phyloP scores from a whole-genome alignment of 2,113 vertebrate genomes.

The Acrocephalus kingi region DNA sequence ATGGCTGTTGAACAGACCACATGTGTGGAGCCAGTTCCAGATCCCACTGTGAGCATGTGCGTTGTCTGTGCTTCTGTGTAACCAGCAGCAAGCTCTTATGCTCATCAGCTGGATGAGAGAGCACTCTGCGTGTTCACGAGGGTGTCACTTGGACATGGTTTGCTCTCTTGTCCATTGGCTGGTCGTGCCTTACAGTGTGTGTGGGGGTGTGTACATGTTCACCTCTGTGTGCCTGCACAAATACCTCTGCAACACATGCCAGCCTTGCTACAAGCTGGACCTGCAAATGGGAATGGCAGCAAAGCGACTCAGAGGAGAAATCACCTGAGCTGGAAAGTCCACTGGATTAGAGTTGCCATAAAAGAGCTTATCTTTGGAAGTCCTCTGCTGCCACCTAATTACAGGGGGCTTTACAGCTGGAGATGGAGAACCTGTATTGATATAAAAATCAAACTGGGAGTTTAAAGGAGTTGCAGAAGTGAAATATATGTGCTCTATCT shows the following conservation, averaged over 20 bases:
- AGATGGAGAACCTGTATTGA: neutral
- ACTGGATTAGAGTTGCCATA: neutral
- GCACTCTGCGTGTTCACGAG: accelerated
- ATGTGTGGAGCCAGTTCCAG: neutral
- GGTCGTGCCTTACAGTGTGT: neutral
- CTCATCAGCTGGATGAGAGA: neutral
- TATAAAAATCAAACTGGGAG: neutral
- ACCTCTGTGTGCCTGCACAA: neutral
- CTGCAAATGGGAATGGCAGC: neutral
- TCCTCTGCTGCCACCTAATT: neutral
- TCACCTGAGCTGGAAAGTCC: neutral
- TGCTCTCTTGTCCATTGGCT: neutral
- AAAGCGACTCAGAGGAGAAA: neutral
- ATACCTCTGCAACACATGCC: neutral
- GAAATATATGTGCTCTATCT: neutral
- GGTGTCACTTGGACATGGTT: accelerated
- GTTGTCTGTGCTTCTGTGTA: neutral
- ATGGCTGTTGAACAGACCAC: neutral
- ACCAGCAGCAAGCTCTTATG: neutral
- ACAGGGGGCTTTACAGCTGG: neutral
- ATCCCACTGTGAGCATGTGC: accelerated
- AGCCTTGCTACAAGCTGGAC: neutral
- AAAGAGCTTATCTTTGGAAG: neutral
- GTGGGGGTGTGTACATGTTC: accelerated
- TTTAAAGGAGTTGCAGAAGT: neutral